These are phyloP conservation scores for Megaustenia siamemsis DNA, from an alignment of 2,888 invertebrate genomes.

Conservation along the genomic window DNA sequence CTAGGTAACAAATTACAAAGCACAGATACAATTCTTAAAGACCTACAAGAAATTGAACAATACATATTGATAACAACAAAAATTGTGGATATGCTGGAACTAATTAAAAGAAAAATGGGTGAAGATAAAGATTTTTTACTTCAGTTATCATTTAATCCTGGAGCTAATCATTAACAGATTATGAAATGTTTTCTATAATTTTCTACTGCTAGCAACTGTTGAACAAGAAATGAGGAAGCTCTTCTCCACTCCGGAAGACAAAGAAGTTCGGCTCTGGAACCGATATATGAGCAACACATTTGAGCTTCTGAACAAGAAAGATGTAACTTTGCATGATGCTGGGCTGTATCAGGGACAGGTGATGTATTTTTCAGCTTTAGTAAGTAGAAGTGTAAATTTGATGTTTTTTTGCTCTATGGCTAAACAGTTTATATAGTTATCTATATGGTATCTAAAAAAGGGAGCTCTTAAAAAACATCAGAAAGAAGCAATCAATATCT, in stretches of 20 bases:
- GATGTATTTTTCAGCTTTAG: conserved; percentile 2
- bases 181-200: not conserved
- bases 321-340: conserved; percentile 80
- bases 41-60: no score
- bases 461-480: no score
- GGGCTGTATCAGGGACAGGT: conserved; percentile 80
- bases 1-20: no score
- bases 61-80: no score
- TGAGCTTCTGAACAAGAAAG: conserved; percentile 79
- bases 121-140: not conserved
- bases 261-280: conserved; percentile 81
- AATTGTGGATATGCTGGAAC: no score
- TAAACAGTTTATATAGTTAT: no score
- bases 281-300: conserved; percentile 80
- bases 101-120: no score
- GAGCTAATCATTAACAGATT: not conserved
- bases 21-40: no score
- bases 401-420: no score
- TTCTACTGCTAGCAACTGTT: conserved; percentile 70
- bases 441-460: no score
- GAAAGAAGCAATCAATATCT: no score
- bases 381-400: no score
- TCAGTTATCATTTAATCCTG: not conserved
- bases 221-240: conserved; percentile 78
- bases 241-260: conserved; percentile 79